Evolutionary conservation across 2,113 vertebrate genomes (phyloP).

Genomic region (Apus apus): DNA sequence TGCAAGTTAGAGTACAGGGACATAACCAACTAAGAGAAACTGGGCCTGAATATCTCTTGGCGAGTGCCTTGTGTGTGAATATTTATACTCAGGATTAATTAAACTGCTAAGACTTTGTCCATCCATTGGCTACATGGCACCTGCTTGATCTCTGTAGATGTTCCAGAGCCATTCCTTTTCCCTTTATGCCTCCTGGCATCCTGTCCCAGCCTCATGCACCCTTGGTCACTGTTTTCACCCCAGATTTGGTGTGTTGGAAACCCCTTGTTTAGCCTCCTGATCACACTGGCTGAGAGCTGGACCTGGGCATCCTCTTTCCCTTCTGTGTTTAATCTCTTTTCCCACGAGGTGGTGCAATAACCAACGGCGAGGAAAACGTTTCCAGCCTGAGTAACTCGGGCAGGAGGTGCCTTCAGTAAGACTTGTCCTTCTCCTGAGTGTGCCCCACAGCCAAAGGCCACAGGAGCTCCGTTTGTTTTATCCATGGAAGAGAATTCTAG

Average conservation of each 20-base stretch:
- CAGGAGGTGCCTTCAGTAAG: not conserved
- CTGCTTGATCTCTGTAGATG: not conserved
- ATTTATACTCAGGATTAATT: not conserved
- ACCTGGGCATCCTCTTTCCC: not conserved
- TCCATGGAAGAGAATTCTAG: not conserved
- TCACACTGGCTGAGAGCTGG: not conserved
- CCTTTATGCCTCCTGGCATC: not conserved
- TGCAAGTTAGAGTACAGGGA: fast-evolving
- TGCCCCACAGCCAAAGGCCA: not conserved
- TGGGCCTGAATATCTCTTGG: not conserved
- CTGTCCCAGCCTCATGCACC: not conserved
- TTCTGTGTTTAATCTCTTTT: not conserved
- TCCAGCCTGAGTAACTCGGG: not conserved
- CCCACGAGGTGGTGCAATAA: conserved; percentile 42
- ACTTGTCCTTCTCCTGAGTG: not conserved
- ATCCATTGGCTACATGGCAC: not conserved
- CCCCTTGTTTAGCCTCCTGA: not conserved
- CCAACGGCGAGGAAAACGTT: not conserved
- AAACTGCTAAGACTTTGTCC: not conserved
- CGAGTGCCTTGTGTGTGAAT: not conserved
- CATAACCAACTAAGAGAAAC: not conserved
- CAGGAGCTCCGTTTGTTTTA: not conserved
- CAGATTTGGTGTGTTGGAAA: not conserved
- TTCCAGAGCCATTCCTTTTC: not conserved
- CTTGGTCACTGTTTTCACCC: not conserved